Evolutionary conservation across 2,888 invertebrate genomes (phyloP).

Genomic region (Sesia apiformis): DNA sequence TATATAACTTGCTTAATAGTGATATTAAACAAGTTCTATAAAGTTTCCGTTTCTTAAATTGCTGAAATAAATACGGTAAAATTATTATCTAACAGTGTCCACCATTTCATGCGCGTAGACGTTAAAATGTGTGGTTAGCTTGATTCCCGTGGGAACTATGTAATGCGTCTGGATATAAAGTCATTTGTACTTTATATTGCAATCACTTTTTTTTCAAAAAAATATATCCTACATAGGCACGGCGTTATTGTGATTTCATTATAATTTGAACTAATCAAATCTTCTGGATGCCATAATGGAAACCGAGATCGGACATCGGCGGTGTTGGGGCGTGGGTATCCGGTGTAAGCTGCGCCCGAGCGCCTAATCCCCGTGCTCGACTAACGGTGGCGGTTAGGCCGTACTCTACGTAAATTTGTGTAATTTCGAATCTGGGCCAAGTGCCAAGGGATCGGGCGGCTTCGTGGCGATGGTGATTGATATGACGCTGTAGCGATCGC

Average conservation of each 20-base stretch:
- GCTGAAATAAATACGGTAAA: neutral
- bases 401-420: slow-evolving; percentile 65
- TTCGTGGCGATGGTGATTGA: slow-evolving; percentile 68
- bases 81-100: no score
- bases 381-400: slow-evolving; percentile 59
- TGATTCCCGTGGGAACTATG: no score
- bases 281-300: slow-evolving; percentile 10
- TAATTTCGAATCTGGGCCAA: slow-evolving; percentile 73
- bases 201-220: no score
- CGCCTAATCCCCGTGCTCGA: slow-evolving; percentile 56
- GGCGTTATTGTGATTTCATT: no score
- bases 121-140: no score
- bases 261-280: neutral
- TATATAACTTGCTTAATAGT: neutral
- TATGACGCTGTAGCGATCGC: slow-evolving; percentile 55
- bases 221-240: no score
- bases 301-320: slow-evolving; percentile 45
- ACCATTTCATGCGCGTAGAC: no score
- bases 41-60: neutral
- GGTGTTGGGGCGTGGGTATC: slow-evolving; percentile 48
- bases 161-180: no score
- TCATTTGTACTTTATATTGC: no score
- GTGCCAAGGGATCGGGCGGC: slow-evolving; percentile 66
- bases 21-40: neutral
- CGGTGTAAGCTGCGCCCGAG: slow-evolving; percentile 54